phyloP scores from a whole-genome alignment of 92 coral and sea anemone species.

The Nematostella vectensis region DNA sequence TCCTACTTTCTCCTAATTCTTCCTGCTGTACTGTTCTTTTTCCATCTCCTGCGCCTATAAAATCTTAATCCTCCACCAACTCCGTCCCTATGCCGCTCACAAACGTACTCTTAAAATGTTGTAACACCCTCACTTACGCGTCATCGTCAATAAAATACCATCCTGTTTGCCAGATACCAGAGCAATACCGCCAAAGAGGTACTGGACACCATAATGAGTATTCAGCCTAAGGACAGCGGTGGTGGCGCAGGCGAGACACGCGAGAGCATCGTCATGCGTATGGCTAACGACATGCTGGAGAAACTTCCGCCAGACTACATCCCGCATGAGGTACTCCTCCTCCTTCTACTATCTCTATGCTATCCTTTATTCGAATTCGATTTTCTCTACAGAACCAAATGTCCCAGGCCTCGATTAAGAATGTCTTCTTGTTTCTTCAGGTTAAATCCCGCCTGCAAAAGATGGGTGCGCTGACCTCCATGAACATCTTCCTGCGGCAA shows the following conservation, averaged over 20 bases:
- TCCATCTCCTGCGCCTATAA: too few species aligned
- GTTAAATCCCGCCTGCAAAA: slow-evolving; percentile 82
- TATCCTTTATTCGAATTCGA: too few species aligned
- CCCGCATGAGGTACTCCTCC: slow-evolving; percentile 82
- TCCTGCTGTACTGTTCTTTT: too few species aligned
- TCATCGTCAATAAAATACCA: too few species aligned
- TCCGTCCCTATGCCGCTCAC: too few species aligned
- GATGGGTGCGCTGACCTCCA: slow-evolving; percentile 84
- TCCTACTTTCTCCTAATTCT: too few species aligned
- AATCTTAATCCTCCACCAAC: too few species aligned
- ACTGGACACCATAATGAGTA: slow-evolving; percentile 83
- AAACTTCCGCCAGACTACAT: slow-evolving; percentile 77
- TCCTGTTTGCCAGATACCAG: slow-evolving; percentile 82
- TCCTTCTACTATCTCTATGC: too few species aligned
- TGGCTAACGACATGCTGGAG: slow-evolving; percentile 80
- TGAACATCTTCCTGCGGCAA: slow-evolving; percentile 83
- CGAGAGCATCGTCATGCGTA: slow-evolving; percentile 77
- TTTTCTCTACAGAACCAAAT: too few species aligned
- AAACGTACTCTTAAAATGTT: too few species aligned
- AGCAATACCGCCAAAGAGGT: slow-evolving; percentile 85
- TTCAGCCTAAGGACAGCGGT: slow-evolving; percentile 86
- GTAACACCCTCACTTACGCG: too few species aligned
- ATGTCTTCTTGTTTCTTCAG: too few species aligned
- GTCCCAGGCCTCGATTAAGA: background rate
- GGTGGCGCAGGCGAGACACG: slow-evolving; percentile 90